These are phyloP conservation scores for Crocidura indochinensis DNA, from an alignment of 2,797 vertebrate genomes.

Conservation along the genomic window DNA sequence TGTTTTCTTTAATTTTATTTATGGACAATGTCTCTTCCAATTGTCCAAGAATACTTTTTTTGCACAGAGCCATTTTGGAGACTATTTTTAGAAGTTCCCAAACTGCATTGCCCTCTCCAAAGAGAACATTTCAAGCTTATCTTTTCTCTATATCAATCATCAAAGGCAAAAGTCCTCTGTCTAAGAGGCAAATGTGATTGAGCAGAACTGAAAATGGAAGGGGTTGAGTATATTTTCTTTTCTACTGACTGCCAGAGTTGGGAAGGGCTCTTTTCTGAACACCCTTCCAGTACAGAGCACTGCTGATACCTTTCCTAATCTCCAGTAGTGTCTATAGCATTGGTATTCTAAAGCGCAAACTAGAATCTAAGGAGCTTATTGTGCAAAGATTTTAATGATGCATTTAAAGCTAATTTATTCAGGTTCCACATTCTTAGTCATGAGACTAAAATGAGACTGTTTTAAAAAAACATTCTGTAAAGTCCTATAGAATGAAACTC, in stretches of 20 bases:
- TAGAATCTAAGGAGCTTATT: conserved; percentile 72
- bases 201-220: conserved; percentile 72
- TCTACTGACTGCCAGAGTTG: conserved; percentile 36
- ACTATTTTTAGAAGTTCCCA: conserved; percentile 71
- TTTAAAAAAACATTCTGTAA: conserved; percentile 60
- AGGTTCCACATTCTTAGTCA: conserved; percentile 75
- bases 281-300: background rate
- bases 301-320: conserved; percentile 6
- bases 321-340: conserved; percentile 56
- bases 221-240: conserved; percentile 38
- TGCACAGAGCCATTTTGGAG: conserved; percentile 63
- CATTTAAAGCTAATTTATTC: conserved; percentile 80
- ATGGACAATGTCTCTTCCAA: conserved; percentile 83
- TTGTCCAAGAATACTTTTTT: conserved; percentile 74
- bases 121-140: conserved; percentile 75
- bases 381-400: conserved; percentile 69
- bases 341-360: conserved; percentile 73
- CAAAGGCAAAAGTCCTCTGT: conserved; percentile 68
- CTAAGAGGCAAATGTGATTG: conserved; percentile 74
- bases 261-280: conserved; percentile 46
- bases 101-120: conserved; percentile 42
- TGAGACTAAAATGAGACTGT: conserved; percentile 73
- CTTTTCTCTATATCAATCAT: conserved; percentile 73
- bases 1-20: conserved; percentile 74
- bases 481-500: conserved; percentile 77